phyloP scores from a whole-genome alignment of 2,797 vertebrate genomes.

The Gouania willdenowi region DNA sequence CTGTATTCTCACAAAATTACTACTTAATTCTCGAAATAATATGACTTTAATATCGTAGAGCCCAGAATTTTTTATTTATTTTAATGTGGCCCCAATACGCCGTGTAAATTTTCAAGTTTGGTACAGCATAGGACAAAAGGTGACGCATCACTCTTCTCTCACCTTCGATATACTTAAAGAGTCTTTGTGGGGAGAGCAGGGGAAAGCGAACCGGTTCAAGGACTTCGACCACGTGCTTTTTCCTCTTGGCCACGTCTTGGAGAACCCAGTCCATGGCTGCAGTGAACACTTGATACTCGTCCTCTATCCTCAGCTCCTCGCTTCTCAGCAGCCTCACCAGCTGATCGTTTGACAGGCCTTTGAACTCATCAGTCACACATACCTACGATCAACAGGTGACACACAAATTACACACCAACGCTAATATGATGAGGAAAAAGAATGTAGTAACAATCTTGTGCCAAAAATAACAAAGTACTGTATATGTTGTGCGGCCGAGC shows the following conservation, averaged over 20 bases:
- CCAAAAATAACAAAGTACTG: no score
- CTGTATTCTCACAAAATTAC: no score
- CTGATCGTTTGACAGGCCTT: slow-evolving; percentile 87
- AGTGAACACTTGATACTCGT: slow-evolving; percentile 94
- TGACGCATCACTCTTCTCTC: slow-evolving; percentile 22
- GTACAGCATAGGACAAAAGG: no score
- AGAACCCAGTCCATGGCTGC: slow-evolving; percentile 94
- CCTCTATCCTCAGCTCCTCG: slow-evolving; percentile 94
- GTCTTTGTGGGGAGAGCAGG: slow-evolving; percentile 89
- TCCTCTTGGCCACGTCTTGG: slow-evolving; percentile 85
- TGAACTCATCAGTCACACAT: slow-evolving; percentile 85
- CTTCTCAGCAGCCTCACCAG: slow-evolving; percentile 87
- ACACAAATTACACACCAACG: no score
- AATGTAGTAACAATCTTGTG: no score
- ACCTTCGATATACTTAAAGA: slow-evolving; percentile 96
- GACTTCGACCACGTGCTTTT: slow-evolving; percentile 90
- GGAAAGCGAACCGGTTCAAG: slow-evolving; percentile 92
- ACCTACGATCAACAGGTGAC: no score
- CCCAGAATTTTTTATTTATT: no score
- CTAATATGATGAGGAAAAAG: neutral
- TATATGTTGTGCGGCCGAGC: no score
- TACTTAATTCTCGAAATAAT: no score
- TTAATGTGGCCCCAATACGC: no score
- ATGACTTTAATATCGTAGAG: no score
- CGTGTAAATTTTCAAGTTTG: no score